Base-by-base conservation (phyloP, 2,797 vertebrate genomes). In the Cryptoblepharus egeriae region DNA sequence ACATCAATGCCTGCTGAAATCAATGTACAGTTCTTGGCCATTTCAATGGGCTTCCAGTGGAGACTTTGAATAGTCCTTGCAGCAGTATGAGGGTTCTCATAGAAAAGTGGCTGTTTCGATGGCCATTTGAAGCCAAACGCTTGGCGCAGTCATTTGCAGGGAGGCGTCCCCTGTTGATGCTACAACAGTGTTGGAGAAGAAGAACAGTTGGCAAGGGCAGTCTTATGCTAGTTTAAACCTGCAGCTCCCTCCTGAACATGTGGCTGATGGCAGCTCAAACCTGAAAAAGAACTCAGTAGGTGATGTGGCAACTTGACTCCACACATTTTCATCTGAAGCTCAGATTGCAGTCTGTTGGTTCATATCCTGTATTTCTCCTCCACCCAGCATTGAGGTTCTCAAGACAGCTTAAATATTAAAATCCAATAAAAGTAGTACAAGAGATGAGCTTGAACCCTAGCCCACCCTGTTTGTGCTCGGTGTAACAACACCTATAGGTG, bases 171-270 rank as follows among this genome's bases (percentile, higher is more conserved):
- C 2, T 65, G 37, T 18, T 79, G 49, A 24, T 58, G 20, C 26
- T 49, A 45, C 20, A 35, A 24, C 74, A 84, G 67, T 35, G 81
- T 37, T 26, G n/a, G n/a, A 69, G 26, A 24, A 83, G 83, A 79
- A 82, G 1, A 26, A 0, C 2, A 13, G 24, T 77, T 84, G 57
- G 55, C 61, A 82, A 65, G 49, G 65, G 81, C 57, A 49, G 64
- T 0, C 6, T 81, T 85, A n/a, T 37, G 2, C 63, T 71, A 1
- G 37, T 78, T 73, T 45, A 24, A 10, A 26, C 13, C 52, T 90
- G 52, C 7, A 0, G 72, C 74, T 91, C 49, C 28, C 69, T 30
- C 9, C 8, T 35, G 28, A 9, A 69, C 32, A 42, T 71, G 32
- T 18, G 2, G 57, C 42, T 64, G 32, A 69, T 26, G 20, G 39